phyloP scores from a whole-genome alignment of 2,797 vertebrate genomes.

The Lateolabrax maculatus region DNA sequence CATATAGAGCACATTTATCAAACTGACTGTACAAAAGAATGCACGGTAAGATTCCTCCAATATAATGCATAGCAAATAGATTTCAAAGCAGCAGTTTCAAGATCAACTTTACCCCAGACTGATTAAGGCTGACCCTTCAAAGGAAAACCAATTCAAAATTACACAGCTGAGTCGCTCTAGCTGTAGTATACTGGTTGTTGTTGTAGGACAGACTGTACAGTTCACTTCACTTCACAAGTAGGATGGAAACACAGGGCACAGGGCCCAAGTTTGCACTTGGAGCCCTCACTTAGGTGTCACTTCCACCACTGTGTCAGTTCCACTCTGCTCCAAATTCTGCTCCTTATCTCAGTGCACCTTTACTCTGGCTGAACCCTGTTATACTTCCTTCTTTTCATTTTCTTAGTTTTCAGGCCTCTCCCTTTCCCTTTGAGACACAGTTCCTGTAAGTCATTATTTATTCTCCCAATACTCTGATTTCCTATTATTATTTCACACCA shows the following conservation, averaged over 20 bases:
- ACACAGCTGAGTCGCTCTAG: conserved; percentile 24
- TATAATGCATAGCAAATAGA: neutral
- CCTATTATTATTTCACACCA: conserved; percentile 29
- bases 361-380: conserved; percentile 18
- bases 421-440: conserved; percentile 4
- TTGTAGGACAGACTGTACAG: conserved; percentile 67
- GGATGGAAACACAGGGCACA: conserved; percentile 78
- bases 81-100: neutral
- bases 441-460: conserved; percentile 19
- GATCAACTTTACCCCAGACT: neutral
- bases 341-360: conserved; percentile 41
- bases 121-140: neutral
- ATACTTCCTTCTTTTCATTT: conserved; percentile 9
- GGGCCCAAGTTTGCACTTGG: conserved; percentile 68
- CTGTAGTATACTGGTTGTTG: conserved; percentile 26
- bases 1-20: neutral
- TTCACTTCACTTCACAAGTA: conserved; percentile 81
- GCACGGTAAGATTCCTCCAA: neutral
- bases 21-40: neutral
- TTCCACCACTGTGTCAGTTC: conserved; percentile 64
- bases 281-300: conserved; percentile 70
- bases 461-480: neutral
- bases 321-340: conserved; percentile 33
- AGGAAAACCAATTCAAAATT: conserved; percentile 19
- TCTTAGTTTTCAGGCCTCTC: neutral